These are phyloP conservation scores for Drosophila neonasuta DNA, from an alignment of 2,888 invertebrate species.

Conservation along the genomic window DNA sequence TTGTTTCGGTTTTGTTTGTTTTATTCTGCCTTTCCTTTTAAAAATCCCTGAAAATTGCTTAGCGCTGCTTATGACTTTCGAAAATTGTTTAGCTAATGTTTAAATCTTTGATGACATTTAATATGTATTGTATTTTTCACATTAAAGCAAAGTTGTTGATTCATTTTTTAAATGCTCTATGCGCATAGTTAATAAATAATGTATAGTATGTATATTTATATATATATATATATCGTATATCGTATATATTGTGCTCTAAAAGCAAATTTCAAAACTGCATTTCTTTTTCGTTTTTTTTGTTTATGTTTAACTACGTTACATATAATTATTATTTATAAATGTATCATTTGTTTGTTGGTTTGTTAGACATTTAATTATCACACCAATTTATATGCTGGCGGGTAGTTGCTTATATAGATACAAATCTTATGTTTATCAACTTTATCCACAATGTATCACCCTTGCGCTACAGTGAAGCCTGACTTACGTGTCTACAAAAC, in stretches of 20 bases:
- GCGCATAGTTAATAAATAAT: constrained; percentile 37
- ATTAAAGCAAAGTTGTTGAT: constrained; percentile 51
- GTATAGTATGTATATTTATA: constrained; percentile 9
- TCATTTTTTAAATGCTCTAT: constrained; percentile 57
- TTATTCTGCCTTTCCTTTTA: constrained; percentile 49
- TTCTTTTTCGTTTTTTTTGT: constrained; percentile 28
- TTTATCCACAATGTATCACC: constrained; percentile 68
- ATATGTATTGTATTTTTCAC: constrained; percentile 59
- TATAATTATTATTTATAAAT: constrained; percentile 28
- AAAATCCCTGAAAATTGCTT: constrained; percentile 78
- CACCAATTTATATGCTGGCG: constrained; percentile 81
- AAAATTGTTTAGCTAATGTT: constrained; percentile 40
- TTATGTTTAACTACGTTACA: constrained; percentile 44
- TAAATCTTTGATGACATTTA: constrained; percentile 46
- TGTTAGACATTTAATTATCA: constrained; percentile 74
- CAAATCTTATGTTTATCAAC: constrained; percentile 55
- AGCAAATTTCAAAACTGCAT: constrained; percentile 64
- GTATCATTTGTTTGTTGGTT: constrained; percentile 46
- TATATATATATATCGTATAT: constrained; percentile 18
- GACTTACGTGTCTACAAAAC: constrained; percentile 63
- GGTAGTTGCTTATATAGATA: constrained; percentile 77
- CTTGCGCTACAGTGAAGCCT: constrained; percentile 76
- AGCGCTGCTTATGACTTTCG: constrained; percentile 56
- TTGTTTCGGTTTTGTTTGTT: constrained; percentile 13
- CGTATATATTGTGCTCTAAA: constrained; percentile 53